These are phyloP conservation scores for Amphipyra tragopoginis DNA, from an alignment of 2,888 invertebrate species.

Conservation along the genomic window DNA sequence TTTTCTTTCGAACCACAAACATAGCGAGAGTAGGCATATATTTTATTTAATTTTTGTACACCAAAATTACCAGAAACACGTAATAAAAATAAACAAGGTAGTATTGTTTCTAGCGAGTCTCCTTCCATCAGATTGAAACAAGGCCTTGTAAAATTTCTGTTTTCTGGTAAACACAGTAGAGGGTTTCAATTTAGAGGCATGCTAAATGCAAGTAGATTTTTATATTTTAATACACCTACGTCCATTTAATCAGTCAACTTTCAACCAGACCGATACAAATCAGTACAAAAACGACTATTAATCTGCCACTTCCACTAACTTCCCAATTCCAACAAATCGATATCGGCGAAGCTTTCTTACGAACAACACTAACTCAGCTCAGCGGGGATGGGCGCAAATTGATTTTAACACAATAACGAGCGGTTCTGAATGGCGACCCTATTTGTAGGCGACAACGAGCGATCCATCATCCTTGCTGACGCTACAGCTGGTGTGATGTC, in stretches of 20 bases:
- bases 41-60: too few species aligned
- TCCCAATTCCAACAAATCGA: conserved; percentile 22
- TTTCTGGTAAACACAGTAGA: too few species aligned
- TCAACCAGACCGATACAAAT: too few species aligned
- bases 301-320: background rate
- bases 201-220: too few species aligned
- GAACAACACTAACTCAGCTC: conserved; percentile 64
- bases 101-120: background rate
- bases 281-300: background rate
- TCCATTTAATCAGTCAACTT: too few species aligned
- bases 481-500: conserved; percentile 60
- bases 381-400: conserved; percentile 87
- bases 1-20: too few species aligned
- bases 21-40: too few species aligned
- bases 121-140: too few species aligned
- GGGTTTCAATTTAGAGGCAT: too few species aligned
- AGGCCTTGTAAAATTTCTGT: too few species aligned
- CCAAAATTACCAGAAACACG: background rate
- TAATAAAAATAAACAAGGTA: background rate
- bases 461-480: conserved; percentile 79
- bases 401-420: conserved; percentile 89
- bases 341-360: conserved; percentile 47
- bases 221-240: too few species aligned
- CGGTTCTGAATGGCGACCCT: conserved; percentile 80
- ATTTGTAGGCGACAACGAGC: conserved; percentile 85